These are phyloP conservation scores for Aphaenogaster floridana DNA, from an alignment of 1,140 invertebrate genomes.

Conservation along the genomic window DNA sequence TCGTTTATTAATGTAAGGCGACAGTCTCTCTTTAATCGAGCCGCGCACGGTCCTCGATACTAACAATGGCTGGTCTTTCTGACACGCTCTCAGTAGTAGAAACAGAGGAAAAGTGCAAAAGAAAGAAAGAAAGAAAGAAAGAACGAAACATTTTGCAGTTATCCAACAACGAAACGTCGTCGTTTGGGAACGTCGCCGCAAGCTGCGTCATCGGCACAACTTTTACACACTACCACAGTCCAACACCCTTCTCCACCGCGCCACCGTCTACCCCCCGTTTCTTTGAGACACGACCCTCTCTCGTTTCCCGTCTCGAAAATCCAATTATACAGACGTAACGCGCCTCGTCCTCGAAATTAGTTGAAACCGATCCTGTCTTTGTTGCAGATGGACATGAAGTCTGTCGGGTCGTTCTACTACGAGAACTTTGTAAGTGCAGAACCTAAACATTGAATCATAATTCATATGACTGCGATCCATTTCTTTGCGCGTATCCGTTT, in stretches of 20 bases:
- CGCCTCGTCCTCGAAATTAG: slow-evolving; percentile 83
- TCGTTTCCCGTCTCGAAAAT: slow-evolving; percentile 59
- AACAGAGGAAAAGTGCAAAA: slow-evolving; percentile 40
- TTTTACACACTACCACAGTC: slow-evolving; percentile 81
- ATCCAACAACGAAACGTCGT: slow-evolving; percentile 85
- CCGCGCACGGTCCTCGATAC: slow-evolving; percentile 56
- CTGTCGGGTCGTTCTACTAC: slow-evolving; percentile 97
- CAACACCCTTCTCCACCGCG: slow-evolving; percentile 69
- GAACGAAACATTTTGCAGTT: slow-evolving; percentile 84
- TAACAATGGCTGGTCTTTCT: slow-evolving; percentile 71
- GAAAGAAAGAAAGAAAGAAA: slow-evolving; percentile 47
- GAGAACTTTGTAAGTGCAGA: slow-evolving; percentile 96
- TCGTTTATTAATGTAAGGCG: slow-evolving; percentile 54
- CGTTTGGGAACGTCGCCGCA: slow-evolving; percentile 86
- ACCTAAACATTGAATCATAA: slow-evolving; percentile 80
- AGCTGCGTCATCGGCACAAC: slow-evolving; percentile 88
- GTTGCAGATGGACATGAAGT: slow-evolving; percentile 96
- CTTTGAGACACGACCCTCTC: slow-evolving; percentile 68
- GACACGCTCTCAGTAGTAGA: slow-evolving; percentile 61
- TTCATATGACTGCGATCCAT: slow-evolving; percentile 25
- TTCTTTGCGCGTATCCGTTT: slow-evolving; percentile 18
- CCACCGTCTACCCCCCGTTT: slow-evolving; percentile 48
- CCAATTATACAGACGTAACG: slow-evolving; percentile 69
- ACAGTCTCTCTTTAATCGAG: slow-evolving; percentile 70
- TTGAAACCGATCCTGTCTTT: slow-evolving; percentile 87